Evolutionary conservation across 2,888 invertebrate genomes (phyloP).

Genomic region (Melanostoma mellinum): DNA sequence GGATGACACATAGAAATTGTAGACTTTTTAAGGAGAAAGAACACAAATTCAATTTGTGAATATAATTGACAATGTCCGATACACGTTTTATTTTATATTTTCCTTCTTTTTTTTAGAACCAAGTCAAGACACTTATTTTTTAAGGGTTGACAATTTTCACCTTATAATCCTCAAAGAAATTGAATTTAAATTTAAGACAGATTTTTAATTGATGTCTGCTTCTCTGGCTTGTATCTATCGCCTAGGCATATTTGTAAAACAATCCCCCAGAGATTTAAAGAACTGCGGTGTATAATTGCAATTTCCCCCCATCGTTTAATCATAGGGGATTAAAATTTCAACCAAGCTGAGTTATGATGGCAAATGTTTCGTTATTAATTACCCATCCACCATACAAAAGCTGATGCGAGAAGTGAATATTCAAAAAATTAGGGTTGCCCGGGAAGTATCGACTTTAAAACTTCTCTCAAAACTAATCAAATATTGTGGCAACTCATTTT

Average conservation of each 20-base stretch:
- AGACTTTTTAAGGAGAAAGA: slow-evolving; percentile 22
- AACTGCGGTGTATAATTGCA: slow-evolving; percentile 64
- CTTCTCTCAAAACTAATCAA: slow-evolving; percentile 52
- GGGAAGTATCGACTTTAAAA: slow-evolving; percentile 15
- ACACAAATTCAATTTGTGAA: slow-evolving; percentile 56
- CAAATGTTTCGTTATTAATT: slow-evolving; percentile 82
- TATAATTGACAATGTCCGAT: slow-evolving; percentile 54
- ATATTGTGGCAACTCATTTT: slow-evolving; percentile 68
- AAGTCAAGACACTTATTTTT: slow-evolving; percentile 13
- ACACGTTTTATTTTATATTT: slow-evolving; percentile 13
- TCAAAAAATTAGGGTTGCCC: slow-evolving; percentile 47
- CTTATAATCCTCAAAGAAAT: slow-evolving; percentile 9
- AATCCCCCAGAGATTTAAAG: slow-evolving; percentile 37
- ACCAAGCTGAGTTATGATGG: slow-evolving; percentile 76
- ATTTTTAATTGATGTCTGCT: slow-evolving; percentile 49
- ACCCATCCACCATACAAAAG: slow-evolving; percentile 62
- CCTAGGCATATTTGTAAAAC: slow-evolving; percentile 2
- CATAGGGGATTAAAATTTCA: slow-evolving; percentile 69
- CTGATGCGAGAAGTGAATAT: slow-evolving; percentile 8
- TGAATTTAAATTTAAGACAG: slow-evolving; percentile 46
- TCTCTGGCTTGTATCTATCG: slow-evolving; percentile 1
- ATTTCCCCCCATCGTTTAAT: slow-evolving; percentile 62
- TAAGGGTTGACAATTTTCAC: slow-evolving; percentile 52
- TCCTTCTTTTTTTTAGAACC: not conserved
- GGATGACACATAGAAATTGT: slow-evolving; percentile 26